Evolutionary conservation across 2,113 vertebrate species (phyloP).

Genomic region (Oceanites oceanicus): DNA sequence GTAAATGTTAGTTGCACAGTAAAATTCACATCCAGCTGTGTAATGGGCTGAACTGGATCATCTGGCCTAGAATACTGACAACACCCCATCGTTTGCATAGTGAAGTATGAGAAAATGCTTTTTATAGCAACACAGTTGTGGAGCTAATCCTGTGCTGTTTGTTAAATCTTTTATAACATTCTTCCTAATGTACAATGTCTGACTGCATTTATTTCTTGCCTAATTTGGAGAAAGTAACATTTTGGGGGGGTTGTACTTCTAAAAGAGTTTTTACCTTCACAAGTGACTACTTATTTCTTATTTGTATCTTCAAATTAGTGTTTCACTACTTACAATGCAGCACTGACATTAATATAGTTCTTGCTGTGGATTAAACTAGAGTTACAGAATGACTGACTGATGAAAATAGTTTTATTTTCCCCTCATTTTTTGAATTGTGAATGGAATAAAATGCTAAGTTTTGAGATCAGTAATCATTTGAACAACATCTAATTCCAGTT

Average conservation of each 20-base stretch:
- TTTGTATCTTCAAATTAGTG: background rate
- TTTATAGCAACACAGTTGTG: background rate
- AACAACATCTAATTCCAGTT: background rate
- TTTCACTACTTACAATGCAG: background rate
- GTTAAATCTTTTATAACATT: background rate
- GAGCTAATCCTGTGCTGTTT: background rate
- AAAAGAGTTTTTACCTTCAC: slow-evolving; percentile 6
- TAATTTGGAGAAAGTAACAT: background rate
- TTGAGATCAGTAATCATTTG: background rate
- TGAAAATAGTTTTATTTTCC: background rate
- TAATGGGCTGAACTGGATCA: background rate
- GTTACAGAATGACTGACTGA: background rate
- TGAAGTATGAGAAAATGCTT: background rate
- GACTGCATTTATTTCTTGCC: background rate
- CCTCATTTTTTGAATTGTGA: background rate
- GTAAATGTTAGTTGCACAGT: background rate
- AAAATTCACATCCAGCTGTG: background rate
- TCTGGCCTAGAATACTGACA: background rate
- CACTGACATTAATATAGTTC: background rate
- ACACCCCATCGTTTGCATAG: background rate
- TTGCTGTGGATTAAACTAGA: background rate
- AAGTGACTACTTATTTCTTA: background rate
- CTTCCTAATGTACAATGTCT: background rate
- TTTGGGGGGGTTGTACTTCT: background rate
- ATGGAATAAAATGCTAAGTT: background rate